These are phyloP conservation scores for Scortum barcoo DNA, from an alignment of 2,113 vertebrate species.

Conservation along the genomic window DNA sequence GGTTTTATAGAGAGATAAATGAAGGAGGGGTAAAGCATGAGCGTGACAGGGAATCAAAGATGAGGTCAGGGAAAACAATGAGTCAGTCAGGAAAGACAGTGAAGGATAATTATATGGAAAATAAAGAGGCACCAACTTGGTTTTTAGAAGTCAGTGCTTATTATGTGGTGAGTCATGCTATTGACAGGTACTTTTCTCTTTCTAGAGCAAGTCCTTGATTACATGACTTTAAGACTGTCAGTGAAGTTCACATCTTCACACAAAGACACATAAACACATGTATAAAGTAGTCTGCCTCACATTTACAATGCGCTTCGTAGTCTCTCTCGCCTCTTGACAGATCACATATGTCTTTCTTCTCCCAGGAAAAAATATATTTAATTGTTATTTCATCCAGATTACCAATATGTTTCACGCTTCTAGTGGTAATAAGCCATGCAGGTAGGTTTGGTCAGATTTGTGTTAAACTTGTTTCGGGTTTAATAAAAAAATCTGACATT, in stretches of 20 bases:
- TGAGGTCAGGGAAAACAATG: conserved; percentile 58
- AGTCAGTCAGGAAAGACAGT: conserved; percentile 36
- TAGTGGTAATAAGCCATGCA: background rate
- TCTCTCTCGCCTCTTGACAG: conserved; percentile 6
- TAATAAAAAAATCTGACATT: too few relatives aligned
- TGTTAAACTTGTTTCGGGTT: too few relatives aligned
- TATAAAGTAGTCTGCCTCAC: background rate
- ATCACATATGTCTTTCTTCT: background rate
- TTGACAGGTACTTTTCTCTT: conserved; percentile 44
- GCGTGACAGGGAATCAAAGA: conserved; percentile 32
- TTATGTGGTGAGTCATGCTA: conserved; percentile 61
- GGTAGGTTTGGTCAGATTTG: background rate
- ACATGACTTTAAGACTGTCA: conserved; percentile 17
- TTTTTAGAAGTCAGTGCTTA: conserved; percentile 40
- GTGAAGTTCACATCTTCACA: conserved; percentile 14
- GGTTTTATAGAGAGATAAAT: conserved; percentile 32
- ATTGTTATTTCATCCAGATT: background rate
- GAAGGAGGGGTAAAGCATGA: conserved; percentile 25
- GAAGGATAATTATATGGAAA: conserved; percentile 48
- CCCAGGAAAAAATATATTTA: background rate
- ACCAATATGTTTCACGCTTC: background rate
- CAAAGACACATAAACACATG: background rate
- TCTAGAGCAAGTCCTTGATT: conserved; percentile 22
- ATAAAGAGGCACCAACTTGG: conserved; percentile 4
- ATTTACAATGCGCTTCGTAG: background rate